Evolutionary conservation across 2,113 vertebrate genomes (phyloP), one percentile per base, ranked within the genome.

Genomic region (Dolichallabes microphthalmus): DNA sequence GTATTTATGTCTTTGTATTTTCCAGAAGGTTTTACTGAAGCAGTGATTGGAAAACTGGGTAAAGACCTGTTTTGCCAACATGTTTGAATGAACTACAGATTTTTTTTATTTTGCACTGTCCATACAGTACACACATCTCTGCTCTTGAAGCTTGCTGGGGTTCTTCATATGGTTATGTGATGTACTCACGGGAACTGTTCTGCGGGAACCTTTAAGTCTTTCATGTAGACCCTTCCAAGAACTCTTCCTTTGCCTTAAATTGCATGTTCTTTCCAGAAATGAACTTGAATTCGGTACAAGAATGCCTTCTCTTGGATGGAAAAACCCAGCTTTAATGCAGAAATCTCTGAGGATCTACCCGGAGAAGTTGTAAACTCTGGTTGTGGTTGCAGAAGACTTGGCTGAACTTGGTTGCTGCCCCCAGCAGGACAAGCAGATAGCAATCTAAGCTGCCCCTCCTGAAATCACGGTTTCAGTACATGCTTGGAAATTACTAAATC

Each of bases 1-100:
- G 13, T 71, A 9, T 32, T 74, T 52, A 2, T 75, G 50, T 61
- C 2, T 63, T 30, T 74, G 15, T 68, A 20, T 45, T 69, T 83
- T 35, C 45, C 50, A 32, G 6, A 0, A 25, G 25, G 12, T 39
- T 61, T 52, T 30, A 35, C 73, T 58, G 39, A 52, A 64, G 50
- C 58, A 68, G 52, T 20, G 60, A 25, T n/a, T 45, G 11, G 50
- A 63, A 64, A 77, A 52, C 32, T 61, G 10, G 69, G 39, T 55
- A 45, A 32, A 60, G 20, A 66, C n/a, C n/a, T 66, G 76, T 76
- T 75, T 84, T 84, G 35, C 19, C 58, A 52, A 27, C 57, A 58
- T 35, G 17, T 4, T 2, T 80, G 32, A 60, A 52, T 4, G 6
- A 35, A 25, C 53, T 76, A 52, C 8, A 35, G 10, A 64, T 0